Evolutionary conservation across 2,797 vertebrate genomes (phyloP).

Genomic region (Pangasius sanitwongsei): DNA sequence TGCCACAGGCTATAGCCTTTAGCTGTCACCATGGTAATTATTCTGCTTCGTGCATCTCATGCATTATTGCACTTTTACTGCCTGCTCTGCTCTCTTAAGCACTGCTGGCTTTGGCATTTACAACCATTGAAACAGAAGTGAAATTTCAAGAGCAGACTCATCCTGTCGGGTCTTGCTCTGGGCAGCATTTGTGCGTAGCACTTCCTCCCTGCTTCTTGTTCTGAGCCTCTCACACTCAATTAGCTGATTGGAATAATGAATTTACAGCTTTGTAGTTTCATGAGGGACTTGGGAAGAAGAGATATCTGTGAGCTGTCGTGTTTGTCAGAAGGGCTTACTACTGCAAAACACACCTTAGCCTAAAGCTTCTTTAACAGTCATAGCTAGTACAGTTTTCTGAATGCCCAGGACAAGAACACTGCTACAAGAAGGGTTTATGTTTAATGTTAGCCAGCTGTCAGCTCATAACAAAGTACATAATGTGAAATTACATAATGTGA

Average conservation of each 20-base stretch:
- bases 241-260: constrained; percentile 76
- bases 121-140: constrained; percentile 64
- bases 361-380: constrained; percentile 5
- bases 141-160: constrained; percentile 66
- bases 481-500: background rate
- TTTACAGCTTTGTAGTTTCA: constrained; percentile 76
- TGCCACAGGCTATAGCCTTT: constrained; percentile 55
- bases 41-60: constrained; percentile 59
- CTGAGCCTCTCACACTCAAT: constrained; percentile 75
- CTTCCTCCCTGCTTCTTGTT: constrained; percentile 65
- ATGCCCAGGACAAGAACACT: background rate
- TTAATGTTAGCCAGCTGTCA: background rate
- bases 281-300: constrained; percentile 64
- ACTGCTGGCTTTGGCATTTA: constrained; percentile 61
- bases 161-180: constrained; percentile 68
- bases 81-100: constrained; percentile 30
- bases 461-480: constrained; percentile 4
- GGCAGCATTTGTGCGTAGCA: constrained; percentile 68
- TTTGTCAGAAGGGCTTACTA: background rate
- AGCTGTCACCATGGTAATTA: constrained; percentile 63
- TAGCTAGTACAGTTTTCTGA: background rate
- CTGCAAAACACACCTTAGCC: constrained; percentile 1
- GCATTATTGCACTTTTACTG: constrained; percentile 58
- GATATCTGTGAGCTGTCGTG: constrained; percentile 67
- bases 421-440: background rate